Conservation (phyloP, 2,797 vertebrate genomes). For the Pseudochirops cupreus region DNA sequence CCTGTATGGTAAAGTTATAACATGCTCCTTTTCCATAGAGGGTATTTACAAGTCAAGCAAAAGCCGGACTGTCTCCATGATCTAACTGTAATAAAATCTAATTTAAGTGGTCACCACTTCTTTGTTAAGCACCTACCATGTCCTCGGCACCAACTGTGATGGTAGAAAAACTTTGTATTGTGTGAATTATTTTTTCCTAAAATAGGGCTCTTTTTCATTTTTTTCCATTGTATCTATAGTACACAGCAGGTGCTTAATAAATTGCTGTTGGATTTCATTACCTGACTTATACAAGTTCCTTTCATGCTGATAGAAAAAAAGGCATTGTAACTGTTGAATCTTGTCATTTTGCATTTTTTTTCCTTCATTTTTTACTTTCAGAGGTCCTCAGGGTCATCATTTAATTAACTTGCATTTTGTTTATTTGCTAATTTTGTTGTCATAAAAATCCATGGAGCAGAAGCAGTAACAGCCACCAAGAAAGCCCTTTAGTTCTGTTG, state of each 20-base stretch:
- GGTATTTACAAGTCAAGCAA: neutral
- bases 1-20: neutral
- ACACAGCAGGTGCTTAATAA: neutral
- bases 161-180: neutral
- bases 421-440: constrained; percentile 16
- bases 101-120: neutral
- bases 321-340: neutral
- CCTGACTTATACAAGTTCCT: neutral
- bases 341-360: neutral
- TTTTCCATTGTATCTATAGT: neutral
- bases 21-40: neutral
- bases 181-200: neutral
- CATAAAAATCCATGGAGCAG: constrained; percentile 71
- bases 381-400: neutral
- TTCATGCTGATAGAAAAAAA: neutral
- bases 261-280: neutral
- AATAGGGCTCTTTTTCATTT: neutral
- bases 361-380: neutral
- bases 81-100: constrained; percentile 30
- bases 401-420: neutral
- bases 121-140: neutral
- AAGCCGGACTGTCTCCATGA: neutral
- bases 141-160: neutral
- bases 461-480: constrained; percentile 86
- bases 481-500: constrained; percentile 85